Percentiles rank a stretch among this genome's conserved stretches.
Conservation (phyloP, 2,888 invertebrate species). For the Mactromeris polynyma region DNA sequence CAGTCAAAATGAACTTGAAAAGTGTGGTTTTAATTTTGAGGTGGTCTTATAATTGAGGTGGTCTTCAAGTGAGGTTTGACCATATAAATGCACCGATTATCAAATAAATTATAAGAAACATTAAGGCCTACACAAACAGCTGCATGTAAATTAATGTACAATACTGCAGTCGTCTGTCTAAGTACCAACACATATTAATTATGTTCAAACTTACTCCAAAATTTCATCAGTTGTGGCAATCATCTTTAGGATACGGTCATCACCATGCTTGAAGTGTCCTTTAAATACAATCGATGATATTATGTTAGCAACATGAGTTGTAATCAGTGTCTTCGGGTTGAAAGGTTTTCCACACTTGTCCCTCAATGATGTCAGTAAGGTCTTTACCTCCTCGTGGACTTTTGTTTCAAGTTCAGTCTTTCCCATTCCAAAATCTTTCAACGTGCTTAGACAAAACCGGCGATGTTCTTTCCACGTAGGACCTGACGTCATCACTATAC, state of each 20-base stretch:
- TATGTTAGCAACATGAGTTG: slow-evolving; percentile 47
- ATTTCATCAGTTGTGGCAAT: slow-evolving; percentile 32
- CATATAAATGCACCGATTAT: too few species aligned
- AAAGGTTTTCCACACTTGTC: slow-evolving; percentile 31
- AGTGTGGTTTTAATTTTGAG: too few species aligned
- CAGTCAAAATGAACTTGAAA: too few species aligned
- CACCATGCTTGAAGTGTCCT: slow-evolving; percentile 37
- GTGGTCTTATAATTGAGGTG: too few species aligned
- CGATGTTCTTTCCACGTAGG: slow-evolving; percentile 48
- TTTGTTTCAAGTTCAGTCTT: slow-evolving; percentile 47
- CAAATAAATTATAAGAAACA: too few species aligned
- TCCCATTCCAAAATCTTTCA: slow-evolving; percentile 58
- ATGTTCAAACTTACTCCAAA: background rate
- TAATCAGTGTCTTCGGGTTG: slow-evolving; percentile 34
- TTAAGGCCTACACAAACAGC: too few species aligned
- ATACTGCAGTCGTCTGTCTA: too few species aligned
- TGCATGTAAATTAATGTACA: too few species aligned
- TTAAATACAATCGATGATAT: slow-evolving; percentile 54
- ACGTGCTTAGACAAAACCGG: slow-evolving; percentile 34
- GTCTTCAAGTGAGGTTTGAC: too few species aligned
- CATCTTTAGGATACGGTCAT: slow-evolving; percentile 30
- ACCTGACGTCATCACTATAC: slow-evolving; percentile 16
- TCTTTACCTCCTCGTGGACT: slow-evolving; percentile 40
- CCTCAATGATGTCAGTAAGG: slow-evolving; percentile 27
- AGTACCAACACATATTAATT: too few species aligned